A percentile compares a stretch with the other conserved stretches of the same genome.
Conservation (phyloP, 2,797 vertebrate genomes). For the Channa striata region DNA sequence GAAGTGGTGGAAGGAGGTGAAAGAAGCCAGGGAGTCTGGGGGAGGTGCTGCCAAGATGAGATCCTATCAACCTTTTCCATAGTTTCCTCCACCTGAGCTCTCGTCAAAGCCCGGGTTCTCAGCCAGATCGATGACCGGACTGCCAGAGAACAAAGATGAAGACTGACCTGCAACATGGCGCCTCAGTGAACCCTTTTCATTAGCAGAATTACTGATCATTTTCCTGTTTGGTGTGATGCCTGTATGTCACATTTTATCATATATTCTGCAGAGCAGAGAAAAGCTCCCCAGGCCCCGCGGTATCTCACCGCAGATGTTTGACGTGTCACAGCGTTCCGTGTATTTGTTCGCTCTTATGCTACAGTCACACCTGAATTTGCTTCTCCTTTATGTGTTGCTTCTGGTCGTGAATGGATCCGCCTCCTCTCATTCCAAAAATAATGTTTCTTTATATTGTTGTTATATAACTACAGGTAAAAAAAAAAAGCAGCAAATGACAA, state of each 20-base stretch:
- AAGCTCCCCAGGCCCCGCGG: constrained; percentile 14
- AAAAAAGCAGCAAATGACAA: no score
- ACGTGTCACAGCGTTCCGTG: constrained; percentile 24
- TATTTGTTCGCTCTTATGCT: background rate
- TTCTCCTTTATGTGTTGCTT: no score
- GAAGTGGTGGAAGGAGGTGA: constrained; percentile 36
- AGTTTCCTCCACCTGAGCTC: constrained; percentile 69
- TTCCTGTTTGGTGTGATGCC: constrained; percentile 16
- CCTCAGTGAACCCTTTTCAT: constrained; percentile 27
- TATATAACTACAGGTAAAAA: no score
- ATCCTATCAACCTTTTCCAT: constrained; percentile 46
- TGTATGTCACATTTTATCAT: constrained; percentile 20
- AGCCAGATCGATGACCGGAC: constrained; percentile 55
- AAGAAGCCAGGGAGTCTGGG: constrained; percentile 30
- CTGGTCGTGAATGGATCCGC: no score
- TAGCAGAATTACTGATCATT: constrained; percentile 13
- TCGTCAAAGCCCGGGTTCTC: constrained; percentile 21
- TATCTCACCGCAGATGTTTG: constrained; percentile 20
- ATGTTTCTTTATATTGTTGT: no score
- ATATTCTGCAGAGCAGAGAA: background rate
- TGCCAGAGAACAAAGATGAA: constrained; percentile 16
- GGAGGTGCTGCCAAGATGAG: constrained; percentile 47
- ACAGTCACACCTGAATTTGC: background rate
- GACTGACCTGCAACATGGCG: constrained; percentile 24
- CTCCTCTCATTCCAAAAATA: no score